Percentiles rank a stretch among this genome's conserved stretches.
phyloP scores from a whole-genome alignment of 2,113 vertebrate species.

The Nansenia antarctica region DNA sequence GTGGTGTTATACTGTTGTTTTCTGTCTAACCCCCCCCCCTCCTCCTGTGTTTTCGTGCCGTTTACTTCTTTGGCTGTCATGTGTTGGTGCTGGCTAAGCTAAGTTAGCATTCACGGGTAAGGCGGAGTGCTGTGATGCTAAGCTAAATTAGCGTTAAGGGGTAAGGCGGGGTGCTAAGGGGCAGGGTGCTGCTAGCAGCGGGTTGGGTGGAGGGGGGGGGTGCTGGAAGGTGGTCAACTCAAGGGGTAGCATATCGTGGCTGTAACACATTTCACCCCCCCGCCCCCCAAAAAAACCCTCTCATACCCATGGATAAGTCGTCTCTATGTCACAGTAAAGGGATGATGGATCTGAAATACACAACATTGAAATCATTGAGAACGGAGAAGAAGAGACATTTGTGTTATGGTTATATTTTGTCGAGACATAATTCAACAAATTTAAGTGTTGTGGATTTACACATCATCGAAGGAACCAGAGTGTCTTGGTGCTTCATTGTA shows the following conservation, averaged over 20 bases:
- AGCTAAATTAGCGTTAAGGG: too few relatives aligned
- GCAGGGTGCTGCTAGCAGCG: too few relatives aligned
- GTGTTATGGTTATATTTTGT: background rate
- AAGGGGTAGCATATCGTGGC: background rate
- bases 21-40: too few relatives aligned
- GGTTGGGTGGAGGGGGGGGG: background rate
- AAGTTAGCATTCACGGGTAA: too few relatives aligned
- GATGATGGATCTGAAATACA: background rate
- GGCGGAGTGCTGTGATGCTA: too few relatives aligned
- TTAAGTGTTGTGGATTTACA: background rate
- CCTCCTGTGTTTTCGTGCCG: too few relatives aligned
- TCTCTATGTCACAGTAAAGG: background rate
- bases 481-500: background rate
- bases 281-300: too few relatives aligned
- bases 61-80: too few relatives aligned
- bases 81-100: too few relatives aligned
- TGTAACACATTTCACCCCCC: background rate
- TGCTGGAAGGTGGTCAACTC: background rate
- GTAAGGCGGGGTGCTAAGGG: too few relatives aligned
- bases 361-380: background rate
- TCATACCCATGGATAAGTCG: background rate
- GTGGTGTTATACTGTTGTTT: too few relatives aligned
- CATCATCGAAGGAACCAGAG: background rate
- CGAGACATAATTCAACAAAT: background rate
- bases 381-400: too few relatives aligned